These are phyloP conservation scores for Oasisia sp. DNA, from an alignment of 2,888 invertebrate genomes.

Conservation along the genomic window DNA sequence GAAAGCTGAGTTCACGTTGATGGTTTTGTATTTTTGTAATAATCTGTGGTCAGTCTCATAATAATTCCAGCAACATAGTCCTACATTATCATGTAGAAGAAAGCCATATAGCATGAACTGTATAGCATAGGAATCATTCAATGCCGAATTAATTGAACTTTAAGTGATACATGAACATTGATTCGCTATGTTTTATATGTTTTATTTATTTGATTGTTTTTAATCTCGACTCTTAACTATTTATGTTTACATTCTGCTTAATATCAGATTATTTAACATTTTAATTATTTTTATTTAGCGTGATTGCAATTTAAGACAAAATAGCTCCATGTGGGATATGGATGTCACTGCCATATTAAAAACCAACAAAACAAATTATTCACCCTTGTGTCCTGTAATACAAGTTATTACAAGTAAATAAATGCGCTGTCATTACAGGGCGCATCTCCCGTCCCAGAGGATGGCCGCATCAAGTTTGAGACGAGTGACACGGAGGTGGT, in stretches of 20 bases:
- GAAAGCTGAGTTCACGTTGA: no score
- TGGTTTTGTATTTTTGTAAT: neutral
- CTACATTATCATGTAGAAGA: neutral
- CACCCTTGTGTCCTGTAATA: neutral
- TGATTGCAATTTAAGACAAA: neutral
- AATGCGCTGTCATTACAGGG: constrained; percentile 68
- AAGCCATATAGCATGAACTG: neutral
- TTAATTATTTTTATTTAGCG: neutral
- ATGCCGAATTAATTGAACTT: no score
- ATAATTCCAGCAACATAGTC: neutral
- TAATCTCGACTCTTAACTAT: no score
- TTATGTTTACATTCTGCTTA: neutral
- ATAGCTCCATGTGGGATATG: neutral
- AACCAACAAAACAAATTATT: neutral
- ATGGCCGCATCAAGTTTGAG: constrained; percentile 81
- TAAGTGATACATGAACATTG: no score
- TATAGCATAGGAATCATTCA: neutral
- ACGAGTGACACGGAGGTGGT: constrained; percentile 55
- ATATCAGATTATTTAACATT: neutral
- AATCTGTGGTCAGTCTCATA: neutral
- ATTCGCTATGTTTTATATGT: no score
- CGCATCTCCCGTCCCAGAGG: constrained; percentile 81
- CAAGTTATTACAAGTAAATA: neutral
- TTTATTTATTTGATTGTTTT: no score
- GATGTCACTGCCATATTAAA: neutral